Percentiles rank a stretch among this genome's conserved stretches.
These are phyloP conservation scores for Spea bombifrons DNA, from an alignment of 2,113 vertebrate species.

Conservation along the genomic window DNA sequence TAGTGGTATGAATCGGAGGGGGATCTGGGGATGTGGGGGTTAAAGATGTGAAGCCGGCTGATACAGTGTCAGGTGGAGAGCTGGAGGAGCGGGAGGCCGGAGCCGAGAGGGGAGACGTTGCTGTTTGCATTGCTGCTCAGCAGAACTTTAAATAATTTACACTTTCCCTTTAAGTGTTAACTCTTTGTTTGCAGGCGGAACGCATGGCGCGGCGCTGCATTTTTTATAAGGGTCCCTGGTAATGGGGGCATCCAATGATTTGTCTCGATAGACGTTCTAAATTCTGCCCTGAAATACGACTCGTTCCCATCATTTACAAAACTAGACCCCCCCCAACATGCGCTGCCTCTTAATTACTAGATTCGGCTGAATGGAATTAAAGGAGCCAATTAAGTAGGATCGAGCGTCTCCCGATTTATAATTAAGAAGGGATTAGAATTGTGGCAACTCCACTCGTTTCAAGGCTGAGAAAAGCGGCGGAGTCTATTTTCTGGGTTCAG, in stretches of 20 bases:
- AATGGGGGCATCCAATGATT: too few species aligned
- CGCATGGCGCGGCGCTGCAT: neutral
- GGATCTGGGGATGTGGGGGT: too few species aligned
- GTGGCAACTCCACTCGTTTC: neutral
- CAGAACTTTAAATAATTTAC: conserved; percentile 5
- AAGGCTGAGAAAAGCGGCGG: neutral
- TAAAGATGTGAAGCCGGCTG: too few species aligned
- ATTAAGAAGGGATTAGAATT: conserved; percentile 27
- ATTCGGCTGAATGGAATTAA: conserved; percentile 11
- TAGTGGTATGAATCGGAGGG: too few species aligned
- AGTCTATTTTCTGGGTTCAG: neutral
- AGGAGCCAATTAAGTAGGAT: conserved; percentile 28
- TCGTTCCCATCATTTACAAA: neutral
- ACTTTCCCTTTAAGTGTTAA: conserved; percentile 8
- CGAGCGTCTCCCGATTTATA: conserved; percentile 12
- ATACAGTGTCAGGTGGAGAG: too few species aligned
- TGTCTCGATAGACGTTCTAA: too few species aligned
- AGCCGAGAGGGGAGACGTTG: too few species aligned
- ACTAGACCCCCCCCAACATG: neutral
- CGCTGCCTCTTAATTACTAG: conserved; percentile 1
- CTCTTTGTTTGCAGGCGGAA: neutral
- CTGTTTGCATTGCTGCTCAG: neutral
- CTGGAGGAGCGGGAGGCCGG: too few species aligned
- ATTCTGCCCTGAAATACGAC: too few species aligned
- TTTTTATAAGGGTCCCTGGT: too few species aligned